These are phyloP conservation scores for Operophtera brumata DNA, from an alignment of 2,888 invertebrate genomes.

Conservation along the genomic window DNA sequence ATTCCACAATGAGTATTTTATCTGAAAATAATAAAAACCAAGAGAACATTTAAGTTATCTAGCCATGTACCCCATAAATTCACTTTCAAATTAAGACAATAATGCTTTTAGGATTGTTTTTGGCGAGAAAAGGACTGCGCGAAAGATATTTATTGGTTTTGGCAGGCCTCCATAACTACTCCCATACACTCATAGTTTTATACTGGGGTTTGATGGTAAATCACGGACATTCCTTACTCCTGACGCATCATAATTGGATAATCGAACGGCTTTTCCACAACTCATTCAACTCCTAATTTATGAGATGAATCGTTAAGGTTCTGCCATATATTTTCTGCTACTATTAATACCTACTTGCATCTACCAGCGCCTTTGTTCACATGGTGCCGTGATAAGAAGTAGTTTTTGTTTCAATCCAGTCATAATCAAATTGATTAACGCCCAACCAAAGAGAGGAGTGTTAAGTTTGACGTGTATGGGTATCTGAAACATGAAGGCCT, in stretches of 20 bases:
- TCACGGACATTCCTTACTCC: slow-evolving; percentile 7
- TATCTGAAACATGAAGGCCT: too few relatives aligned
- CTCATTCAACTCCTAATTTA: not conserved
- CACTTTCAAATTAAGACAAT: slow-evolving; percentile 17
- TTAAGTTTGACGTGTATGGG: too few relatives aligned
- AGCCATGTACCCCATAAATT: not conserved
- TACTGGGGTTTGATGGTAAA: slow-evolving; percentile 24
- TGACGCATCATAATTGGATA: slow-evolving; percentile 16
- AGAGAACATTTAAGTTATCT: not conserved
- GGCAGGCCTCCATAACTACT: slow-evolving; percentile 29
- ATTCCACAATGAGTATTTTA: too few relatives aligned
- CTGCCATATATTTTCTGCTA: not conserved
- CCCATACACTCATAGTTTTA: slow-evolving; percentile 18
- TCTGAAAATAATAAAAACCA: too few relatives aligned
- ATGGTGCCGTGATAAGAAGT: too few relatives aligned
- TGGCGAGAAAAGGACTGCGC: slow-evolving; percentile 29
- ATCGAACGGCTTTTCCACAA: not conserved
- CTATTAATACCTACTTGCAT: too few relatives aligned
- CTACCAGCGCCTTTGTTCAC: too few relatives aligned
- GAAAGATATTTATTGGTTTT: slow-evolving; percentile 33
- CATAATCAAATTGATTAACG: too few relatives aligned
- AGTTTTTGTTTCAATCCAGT: too few relatives aligned
- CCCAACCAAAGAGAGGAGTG: too few relatives aligned
- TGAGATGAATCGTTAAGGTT: not conserved
- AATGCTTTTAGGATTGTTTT: slow-evolving; percentile 27